Conservation (phyloP, 2,113 vertebrate genomes). For the Odobenus rosmarus region DNA sequence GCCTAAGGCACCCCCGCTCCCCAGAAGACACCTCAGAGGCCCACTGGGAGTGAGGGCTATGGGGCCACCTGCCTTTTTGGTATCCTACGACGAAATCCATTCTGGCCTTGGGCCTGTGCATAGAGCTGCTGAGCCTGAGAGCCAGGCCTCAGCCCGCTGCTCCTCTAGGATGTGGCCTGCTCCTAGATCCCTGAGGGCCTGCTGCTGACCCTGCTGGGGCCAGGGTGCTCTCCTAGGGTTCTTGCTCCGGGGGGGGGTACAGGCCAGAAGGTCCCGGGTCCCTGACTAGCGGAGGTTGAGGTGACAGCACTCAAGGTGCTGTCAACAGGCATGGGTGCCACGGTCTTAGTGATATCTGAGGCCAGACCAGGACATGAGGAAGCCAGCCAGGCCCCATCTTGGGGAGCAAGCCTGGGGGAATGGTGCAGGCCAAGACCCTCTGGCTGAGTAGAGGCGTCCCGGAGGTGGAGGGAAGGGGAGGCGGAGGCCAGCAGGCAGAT, state of each 20-base stretch:
- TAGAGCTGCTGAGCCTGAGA: too few species aligned
- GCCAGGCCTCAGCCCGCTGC: too few species aligned
- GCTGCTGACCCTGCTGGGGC: neutral
- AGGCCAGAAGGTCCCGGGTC: neutral
- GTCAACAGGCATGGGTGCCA: neutral
- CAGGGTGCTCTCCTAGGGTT: neutral
- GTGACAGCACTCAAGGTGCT: neutral
- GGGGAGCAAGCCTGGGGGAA: too few species aligned
- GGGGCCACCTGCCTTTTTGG: neutral
- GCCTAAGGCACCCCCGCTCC: neutral
- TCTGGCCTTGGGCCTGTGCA: neutral
- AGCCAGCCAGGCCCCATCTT: neutral
- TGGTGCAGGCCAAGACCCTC: neutral
- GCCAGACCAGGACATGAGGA: neutral
- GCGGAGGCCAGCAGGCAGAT: too few species aligned
- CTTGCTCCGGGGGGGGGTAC: neutral
- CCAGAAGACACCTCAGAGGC: neutral
- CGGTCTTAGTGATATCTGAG: neutral
- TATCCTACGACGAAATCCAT: rapidly evolving
- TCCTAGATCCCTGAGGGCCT: neutral
- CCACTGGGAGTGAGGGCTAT: neutral
- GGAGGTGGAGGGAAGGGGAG: neutral
- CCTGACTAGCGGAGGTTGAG: neutral
- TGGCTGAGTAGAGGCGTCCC: rapidly evolving
- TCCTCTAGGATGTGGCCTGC: neutral